Conservation (phyloP, 2,888 invertebrate species). For the Noctua janthe region DNA sequence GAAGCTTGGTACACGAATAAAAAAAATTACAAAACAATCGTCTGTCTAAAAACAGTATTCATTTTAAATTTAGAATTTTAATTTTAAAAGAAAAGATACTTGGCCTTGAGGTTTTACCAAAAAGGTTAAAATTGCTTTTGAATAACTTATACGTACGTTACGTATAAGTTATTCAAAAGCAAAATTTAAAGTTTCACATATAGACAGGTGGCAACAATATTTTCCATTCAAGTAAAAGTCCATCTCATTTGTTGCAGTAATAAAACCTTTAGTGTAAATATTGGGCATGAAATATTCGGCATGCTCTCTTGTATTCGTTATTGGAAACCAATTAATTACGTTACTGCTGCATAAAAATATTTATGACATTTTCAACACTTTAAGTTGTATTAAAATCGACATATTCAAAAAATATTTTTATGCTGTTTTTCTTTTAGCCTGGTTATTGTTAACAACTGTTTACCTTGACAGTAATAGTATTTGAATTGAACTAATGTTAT, state of each 20-base stretch:
- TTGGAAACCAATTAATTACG: slow-evolving; percentile 30
- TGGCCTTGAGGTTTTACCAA: no score
- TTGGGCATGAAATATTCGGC: slow-evolving; percentile 1
- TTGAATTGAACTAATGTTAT: not conserved
- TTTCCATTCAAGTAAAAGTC: not conserved
- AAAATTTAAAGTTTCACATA: not conserved
- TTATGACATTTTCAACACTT: no score
- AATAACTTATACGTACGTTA: no score
- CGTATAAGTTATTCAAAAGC: not conserved
- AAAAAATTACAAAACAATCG: no score
- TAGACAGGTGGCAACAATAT: not conserved
- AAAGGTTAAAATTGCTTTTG: no score
- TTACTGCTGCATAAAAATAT: not conserved
- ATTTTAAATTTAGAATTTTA: no score
- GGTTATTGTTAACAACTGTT: not conserved
- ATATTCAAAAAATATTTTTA: not conserved
- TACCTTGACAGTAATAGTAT: not conserved
- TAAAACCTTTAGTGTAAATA: not conserved
- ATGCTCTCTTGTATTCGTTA: slow-evolving; percentile 11
- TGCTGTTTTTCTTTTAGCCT: not conserved
- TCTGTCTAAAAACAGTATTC: no score
- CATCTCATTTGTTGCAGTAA: not conserved
- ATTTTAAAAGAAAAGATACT: no score
- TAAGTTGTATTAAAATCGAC: not conserved
- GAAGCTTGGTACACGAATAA: no score